Evolutionary conservation across 2,797 vertebrate species (phyloP), one percentile per base, ranked within the genome.

Genomic region (Acridotheres tristis): DNA sequence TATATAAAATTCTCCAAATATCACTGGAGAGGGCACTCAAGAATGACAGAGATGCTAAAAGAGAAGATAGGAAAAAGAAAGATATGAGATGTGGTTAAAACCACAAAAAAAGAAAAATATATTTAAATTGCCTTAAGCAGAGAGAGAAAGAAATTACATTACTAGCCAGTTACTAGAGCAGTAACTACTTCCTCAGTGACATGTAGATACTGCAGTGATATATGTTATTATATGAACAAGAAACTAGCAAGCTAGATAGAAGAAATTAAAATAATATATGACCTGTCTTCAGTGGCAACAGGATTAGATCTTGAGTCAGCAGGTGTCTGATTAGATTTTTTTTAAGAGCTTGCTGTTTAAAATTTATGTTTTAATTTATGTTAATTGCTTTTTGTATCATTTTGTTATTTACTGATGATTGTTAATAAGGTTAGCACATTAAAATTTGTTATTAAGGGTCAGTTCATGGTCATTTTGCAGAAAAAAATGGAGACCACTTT

Each of bases 231-330:
- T 34, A 77, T 79, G 71, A 87, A 77, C 23, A 77, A 90, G 63
- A 59, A 92, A 57, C 34, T 36, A 71, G 27, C 16, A 74, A 92
- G 42, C 32, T 67, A 63, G 40, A 45, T 76, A 76, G 74, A 80
- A 85, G 48, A 77, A 86, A 94, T 79, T 95, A 94, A 91, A 86
- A 85, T 90, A 90, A 88, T 74, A 16, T 87, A 87, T 92, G 65
- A 68, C 17, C 34, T 67, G 27, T 57, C 42, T 94, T 94, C 71
- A 54, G 2, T 79, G 42, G 59, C 67, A 76, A 38, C 30, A 90
- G 25, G 40, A 94, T 85, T 90, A 90, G 54, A 57, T 93, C 36
- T 87, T 83, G 58, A 95, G 57, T 77, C 75, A 77, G 30, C 71
- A 89, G 74, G 11, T 74, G 50, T 68, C 57, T 75, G 65, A 95